phyloP scores from a whole-genome alignment of 2,797 vertebrate genomes.

The Xiphorhynchus erythropygius region DNA sequence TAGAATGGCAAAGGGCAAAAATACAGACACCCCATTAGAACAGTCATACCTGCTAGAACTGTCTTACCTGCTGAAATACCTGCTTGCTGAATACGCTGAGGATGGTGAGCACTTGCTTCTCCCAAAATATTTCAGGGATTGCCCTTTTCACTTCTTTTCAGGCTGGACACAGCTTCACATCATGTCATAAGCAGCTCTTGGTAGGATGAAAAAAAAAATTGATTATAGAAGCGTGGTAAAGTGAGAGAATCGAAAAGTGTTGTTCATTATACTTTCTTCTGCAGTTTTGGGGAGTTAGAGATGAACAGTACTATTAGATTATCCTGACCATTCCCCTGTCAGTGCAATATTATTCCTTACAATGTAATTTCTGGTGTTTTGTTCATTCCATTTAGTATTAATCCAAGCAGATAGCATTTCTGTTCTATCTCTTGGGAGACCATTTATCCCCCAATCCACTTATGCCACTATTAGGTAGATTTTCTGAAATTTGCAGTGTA shows the following conservation, averaged over 20 bases:
- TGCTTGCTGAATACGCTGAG: neutral
- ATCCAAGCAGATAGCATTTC: conserved; percentile 66
- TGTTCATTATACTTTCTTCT: neutral
- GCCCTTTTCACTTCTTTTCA: neutral
- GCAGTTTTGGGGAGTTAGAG: neutral
- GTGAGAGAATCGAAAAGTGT: neutral
- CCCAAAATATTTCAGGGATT: neutral
- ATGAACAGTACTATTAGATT: conserved; percentile 41
- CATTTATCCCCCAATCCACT: conserved; percentile 60
- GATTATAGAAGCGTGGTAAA: neutral
- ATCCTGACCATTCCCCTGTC: conserved; percentile 21
- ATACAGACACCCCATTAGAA: neutral
- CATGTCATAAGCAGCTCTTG: neutral
- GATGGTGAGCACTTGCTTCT: neutral
- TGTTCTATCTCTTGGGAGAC: conserved; percentile 59
- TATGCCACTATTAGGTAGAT: conserved; percentile 61
- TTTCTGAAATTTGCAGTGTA: conserved; percentile 51
- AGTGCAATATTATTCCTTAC: conserved; percentile 53
- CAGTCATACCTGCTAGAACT: neutral
- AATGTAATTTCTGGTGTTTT: conserved; percentile 64
- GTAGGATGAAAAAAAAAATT: neutral
- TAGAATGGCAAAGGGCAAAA: neutral
- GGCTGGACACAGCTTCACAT: neutral
- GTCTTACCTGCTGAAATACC: neutral
- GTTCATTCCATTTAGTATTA: conserved; percentile 54